Conservation (phyloP, 2,797 vertebrate genomes). For the Periparus ater region DNA sequence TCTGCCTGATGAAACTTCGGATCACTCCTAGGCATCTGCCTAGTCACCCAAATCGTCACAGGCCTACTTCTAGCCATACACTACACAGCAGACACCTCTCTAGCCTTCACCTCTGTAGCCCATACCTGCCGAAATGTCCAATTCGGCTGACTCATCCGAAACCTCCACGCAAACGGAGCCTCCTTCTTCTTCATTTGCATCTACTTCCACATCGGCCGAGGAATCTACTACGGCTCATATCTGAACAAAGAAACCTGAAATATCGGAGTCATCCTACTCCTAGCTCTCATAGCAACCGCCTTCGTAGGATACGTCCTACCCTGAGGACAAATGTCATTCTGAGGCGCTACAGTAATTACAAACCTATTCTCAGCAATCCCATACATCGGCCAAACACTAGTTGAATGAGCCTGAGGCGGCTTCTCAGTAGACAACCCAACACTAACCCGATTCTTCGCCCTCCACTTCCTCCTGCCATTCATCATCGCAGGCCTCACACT, state of each 20-base stretch:
- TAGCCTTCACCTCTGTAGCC: accelerated
- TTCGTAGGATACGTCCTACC: slow-evolving; percentile 62
- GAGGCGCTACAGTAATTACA: slow-evolving; percentile 54
- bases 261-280: not conserved
- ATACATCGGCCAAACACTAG: accelerated
- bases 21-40: accelerated
- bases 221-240: not conserved
- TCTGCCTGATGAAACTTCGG: accelerated
- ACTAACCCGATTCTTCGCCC: slow-evolving; percentile 45
- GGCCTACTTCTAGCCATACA: accelerated
- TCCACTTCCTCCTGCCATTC: accelerated
- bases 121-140: accelerated
- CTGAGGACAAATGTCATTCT: slow-evolving; percentile 69
- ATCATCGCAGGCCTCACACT: accelerated
- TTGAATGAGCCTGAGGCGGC: slow-evolving; percentile 56
- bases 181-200: not conserved
- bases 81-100: accelerated
- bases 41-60: accelerated
- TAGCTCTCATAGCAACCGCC: slow-evolving; percentile 29
- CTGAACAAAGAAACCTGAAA: slow-evolving; percentile 65
- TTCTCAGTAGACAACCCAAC: not conserved
- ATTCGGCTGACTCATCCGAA: accelerated
- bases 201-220: accelerated
- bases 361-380: slow-evolving; percentile 21
- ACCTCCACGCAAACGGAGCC: accelerated